Evolutionary conservation across 2,797 vertebrate species (phyloP), one percentile per base, ranked within the genome.

Genomic region (Catharus ustulatus): DNA sequence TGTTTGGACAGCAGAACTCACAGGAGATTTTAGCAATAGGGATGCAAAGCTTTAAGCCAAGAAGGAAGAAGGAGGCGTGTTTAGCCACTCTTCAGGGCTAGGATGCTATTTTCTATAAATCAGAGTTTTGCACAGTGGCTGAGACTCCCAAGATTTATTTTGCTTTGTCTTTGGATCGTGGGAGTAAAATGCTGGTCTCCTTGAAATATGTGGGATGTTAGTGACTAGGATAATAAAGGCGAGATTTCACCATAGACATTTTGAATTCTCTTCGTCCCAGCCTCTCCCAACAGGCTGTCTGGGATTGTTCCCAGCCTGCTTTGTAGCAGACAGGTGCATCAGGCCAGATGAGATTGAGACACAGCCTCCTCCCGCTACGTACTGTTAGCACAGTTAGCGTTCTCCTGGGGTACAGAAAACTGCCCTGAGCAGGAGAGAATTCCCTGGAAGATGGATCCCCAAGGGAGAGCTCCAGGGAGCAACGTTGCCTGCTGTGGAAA

Each of bases 181-280:
- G 82, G 89, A 92, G 82, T 93, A 89, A 94, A 95, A 93, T 46
- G 42, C 72, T 85, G 64, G 64, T 93, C 81, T 90, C 45, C 63
- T 76, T 68, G 67, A 94, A 90, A 89, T 57, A 48, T 2, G 64
- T 92, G 63, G 93, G 87, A 84, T 72, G 72, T n/a, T 67, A 49
- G 57, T 49, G 62, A 55, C 49, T 89, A 42, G 76, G 72, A 77
- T 74, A 94, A 82, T 83, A 91, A 64, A 88, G 71, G 58, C 24
- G 13, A 84, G n/a, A 81, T 93, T 87, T 89, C 72, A 55, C 38
- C n/a, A 46, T 1, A 87, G 64, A 71, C 20, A 2, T 63, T 89
- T 87, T 68, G 85, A 81, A 91, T 92, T n/a, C 20, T 43, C 69
- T 71, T 76, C 58, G 58, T 43, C 38, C 54, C 52, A 59, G 52